phyloP scores from a whole-genome alignment of 2,888 invertebrate genomes.

The Molorchus minor region DNA sequence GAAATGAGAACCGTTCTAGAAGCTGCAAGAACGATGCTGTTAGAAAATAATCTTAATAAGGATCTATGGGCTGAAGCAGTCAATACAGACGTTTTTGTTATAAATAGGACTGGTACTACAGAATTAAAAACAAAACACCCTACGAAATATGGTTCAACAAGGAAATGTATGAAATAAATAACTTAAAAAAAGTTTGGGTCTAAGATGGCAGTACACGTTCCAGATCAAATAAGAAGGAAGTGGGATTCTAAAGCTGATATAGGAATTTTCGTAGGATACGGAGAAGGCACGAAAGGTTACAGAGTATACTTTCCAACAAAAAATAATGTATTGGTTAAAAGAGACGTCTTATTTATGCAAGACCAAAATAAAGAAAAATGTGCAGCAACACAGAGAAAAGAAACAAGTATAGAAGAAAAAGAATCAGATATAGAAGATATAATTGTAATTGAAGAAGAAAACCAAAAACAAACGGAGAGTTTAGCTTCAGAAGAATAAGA shows the following conservation, averaged over 20 bases:
- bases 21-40: conserved; percentile 1
- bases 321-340: too few species aligned
- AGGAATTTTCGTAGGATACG: conserved; percentile 14
- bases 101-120: background rate
- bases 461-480: too few species aligned
- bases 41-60: too few species aligned
- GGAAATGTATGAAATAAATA: too few species aligned
- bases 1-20: too few species aligned
- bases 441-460: too few species aligned
- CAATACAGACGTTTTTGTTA: too few species aligned
- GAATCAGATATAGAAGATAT: background rate
- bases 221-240: conserved; percentile 3
- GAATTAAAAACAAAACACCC: background rate
- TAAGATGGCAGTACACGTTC: background rate
- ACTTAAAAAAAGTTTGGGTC: background rate
- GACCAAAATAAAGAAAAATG: background rate
- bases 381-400: background rate
- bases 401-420: too few species aligned
- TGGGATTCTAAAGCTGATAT: conserved; percentile 5
- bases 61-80: too few species aligned
- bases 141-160: too few species aligned
- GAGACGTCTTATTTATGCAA: too few species aligned
- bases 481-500: too few species aligned
- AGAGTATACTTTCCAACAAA: conserved; percentile 8
- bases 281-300: conserved; percentile 14